A percentile compares a stretch with the other conserved stretches of the same genome.
These are phyloP conservation scores for Ploceus nigricollis DNA, from an alignment of 2,113 vertebrate species.

Conservation along the genomic window DNA sequence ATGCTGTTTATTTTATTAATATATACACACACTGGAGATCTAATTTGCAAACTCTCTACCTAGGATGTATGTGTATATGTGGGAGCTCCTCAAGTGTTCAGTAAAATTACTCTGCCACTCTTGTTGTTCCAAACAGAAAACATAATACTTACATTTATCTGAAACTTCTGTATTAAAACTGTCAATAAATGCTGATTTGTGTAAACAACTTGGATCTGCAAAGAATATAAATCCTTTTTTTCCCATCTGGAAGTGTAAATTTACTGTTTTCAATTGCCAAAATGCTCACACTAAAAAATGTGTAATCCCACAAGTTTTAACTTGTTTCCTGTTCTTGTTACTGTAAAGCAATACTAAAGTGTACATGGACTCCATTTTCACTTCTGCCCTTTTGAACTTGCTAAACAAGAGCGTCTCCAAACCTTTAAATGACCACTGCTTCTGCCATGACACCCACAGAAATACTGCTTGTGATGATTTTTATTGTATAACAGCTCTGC, in stretches of 20 bases:
- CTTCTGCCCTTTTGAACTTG: neutral
- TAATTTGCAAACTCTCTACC: constrained; percentile 12
- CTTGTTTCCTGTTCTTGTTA: constrained; percentile 1
- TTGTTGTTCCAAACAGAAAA: neutral
- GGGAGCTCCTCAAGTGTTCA: neutral
- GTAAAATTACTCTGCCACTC: neutral
- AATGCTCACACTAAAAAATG: neutral
- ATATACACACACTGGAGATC: neutral
- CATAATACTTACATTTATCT: neutral
- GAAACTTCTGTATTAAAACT: constrained; percentile 7
- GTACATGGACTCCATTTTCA: neutral
- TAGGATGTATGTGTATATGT: neutral
- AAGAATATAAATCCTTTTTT: neutral
- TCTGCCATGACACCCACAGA: neutral
- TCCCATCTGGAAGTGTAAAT: neutral
- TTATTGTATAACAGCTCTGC: constrained; percentile 1
- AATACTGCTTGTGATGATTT: constrained; percentile 29
- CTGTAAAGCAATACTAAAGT: neutral
- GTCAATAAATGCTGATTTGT: neutral
- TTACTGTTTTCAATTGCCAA: neutral
- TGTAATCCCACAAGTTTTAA: neutral
- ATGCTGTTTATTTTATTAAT: constrained; percentile 46
- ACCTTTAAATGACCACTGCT: neutral
- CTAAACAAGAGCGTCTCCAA: neutral
- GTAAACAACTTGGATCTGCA: neutral